Base-by-base conservation (phyloP, 1,140 invertebrate genomes). In the Calliphora vicina region DNA sequence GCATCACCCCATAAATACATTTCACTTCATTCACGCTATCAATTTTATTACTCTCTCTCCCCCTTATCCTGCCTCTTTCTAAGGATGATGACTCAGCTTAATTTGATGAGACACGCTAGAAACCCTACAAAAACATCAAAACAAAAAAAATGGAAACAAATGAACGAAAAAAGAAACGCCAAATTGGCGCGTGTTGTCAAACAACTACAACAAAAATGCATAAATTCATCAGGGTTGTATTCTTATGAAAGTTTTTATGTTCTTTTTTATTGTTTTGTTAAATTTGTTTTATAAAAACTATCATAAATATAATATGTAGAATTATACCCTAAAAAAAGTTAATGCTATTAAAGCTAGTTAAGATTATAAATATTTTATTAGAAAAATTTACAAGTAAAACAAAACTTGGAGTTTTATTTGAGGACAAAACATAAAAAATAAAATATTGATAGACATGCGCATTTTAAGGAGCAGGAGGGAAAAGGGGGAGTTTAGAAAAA, bases 91-190 rank as follows among this genome's bases (percentile, higher is more conserved):
- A 50, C n/a, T 67, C 61, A 67, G 23, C 35, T 78, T 78, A 78
- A 78, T 78, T 78, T 78, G 20, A 45, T 78, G 74, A 78, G 74
- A 78, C 20, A 45, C 73, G 74, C n/a, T 78, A 78, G 74, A 78
- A 78, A 78, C 74, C 74, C 35, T 78, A 78, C 25, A 78, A 78
- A 43, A 76, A 78, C 6, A n/a, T 13, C 15, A 57, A 57, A 17
- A 57, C 50, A 57, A n/a, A 17, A 57, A 17, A 57, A 17, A 15
- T n/a, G n/a, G 1, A 2, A 13, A 57, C 2, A 23, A 20, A 76
- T n/a, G n/a, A n/a, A n/a, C n/a, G n/a, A 27, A 10, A 73, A 26
- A 26, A 73, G 29, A 20, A 35, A 43, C 74, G 74, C 35, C 74
- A 78, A 78, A 78, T 45, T 78, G 74, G 17, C 73, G 73, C 61